Evolutionary conservation across 2,888 invertebrate genomes (phyloP), one percentile per base, ranked within the genome.

Genomic region (Lissocephala sabroskyi): DNA sequence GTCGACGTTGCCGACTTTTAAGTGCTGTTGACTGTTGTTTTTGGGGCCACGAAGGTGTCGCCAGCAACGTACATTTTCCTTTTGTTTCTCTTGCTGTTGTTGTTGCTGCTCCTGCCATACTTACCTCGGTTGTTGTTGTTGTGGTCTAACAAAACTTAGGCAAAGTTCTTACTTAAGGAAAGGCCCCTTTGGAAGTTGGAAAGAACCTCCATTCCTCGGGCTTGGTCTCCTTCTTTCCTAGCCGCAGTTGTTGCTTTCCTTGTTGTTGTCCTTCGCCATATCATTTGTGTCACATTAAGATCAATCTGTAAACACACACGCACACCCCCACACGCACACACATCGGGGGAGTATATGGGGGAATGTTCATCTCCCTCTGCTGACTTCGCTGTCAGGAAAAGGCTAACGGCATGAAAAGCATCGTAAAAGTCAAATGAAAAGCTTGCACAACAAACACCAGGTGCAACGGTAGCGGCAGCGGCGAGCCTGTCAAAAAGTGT

Each of bases 251-350:
- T 64, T 64, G 56, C n/a, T n/a, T n/a, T n/a, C n/a, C n/a, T n/a
- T 51, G 52, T 45, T 56, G 55, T 59, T 49, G 46, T 50, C 46
- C 47, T 44, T 7, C n/a, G 42, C 65, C 73, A 77, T 79, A 80
- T 81, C 80, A 80, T 80, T 80, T 80, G 79, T 81, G 80, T 81
- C 80, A 80, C 79, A 80, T 80, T 81, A 80, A 80, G 80, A 81
- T 80, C 80, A 80, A 80, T 80, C 79, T 80, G 79, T 66, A 79
- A 75, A 79, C 68, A 79, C 66, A 65, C 71, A 62, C 54, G 41
- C 19, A 45, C 23, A 36, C 42, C 33, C 13, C 36, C 14, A 28
- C 32, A 23, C 16, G 13, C 45, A 29, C 13, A 18, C 40, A 36
- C 10, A 35, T 23, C 7, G 23, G 23, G 4, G 3, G 4, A 23